Base-by-base conservation (phyloP, 2,113 vertebrate species). In the Psephotus haematonotus region DNA sequence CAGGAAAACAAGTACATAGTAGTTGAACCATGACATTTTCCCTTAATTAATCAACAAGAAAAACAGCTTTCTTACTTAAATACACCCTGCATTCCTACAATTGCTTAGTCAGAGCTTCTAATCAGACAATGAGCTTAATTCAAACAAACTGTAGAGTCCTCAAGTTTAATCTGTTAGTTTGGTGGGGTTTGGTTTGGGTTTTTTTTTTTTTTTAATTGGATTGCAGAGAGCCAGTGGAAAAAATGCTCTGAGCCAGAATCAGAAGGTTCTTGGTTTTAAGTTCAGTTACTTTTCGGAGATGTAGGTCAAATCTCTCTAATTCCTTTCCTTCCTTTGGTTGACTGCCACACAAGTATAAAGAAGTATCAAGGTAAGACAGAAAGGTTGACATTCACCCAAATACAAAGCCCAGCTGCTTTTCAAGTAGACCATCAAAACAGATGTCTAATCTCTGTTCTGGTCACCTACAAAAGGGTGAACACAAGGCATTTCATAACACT, bases 21-120 rank as follows among this genome's bases (percentile, higher is more conserved):
- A 89, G 52, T 31, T 82, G 47, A 94, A 82, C 57, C 52, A 69
- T 46, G 37, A 91, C 76, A 52, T 0, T 64, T 84, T 44, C 59
- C 29, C 53, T 82, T 91, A 84, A 92, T 91, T 89, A 87, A 94
- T 72, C 78, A 91, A 68, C 20, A 85, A 79, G 13, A 78, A 37
- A 87, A 91, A 35, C 7, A 82, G 10, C 33, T 83, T 93, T 83
- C 53, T 90, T 53, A 37, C 19, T 86, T 78, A 88, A 63, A 95
- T 53, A 71, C 6, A 85, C 25, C 28, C 13, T 69, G 17, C 35
- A 62, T 78, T 91, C 37, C 59, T 75, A 71, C 60, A 86, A 39
- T 9, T 86, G 46, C 76, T 92, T 82, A 91, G 50, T 89, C 77
- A 86, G 65, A 92, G 7, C 12, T 87, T 87, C 65, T 91, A 72